Evolutionary conservation across 2,113 vertebrate genomes (phyloP), one percentile per base, ranked within the genome.

Genomic region (Noctilio leporinus): DNA sequence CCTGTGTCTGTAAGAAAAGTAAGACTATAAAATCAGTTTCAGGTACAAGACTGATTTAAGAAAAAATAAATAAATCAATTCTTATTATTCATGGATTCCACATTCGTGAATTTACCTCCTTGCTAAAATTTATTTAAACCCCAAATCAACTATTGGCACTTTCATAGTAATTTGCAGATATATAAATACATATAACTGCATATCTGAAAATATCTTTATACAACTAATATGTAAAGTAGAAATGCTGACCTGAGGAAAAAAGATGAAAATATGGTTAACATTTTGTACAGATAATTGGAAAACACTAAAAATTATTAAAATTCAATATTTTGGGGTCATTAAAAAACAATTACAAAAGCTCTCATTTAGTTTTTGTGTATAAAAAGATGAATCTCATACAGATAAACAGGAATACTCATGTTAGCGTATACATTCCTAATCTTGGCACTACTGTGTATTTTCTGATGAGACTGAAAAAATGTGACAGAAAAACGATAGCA

Each of bases 1-100:
- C 99, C 95, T 99, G 99, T 73, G 99, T 99, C 99, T 99, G 93
- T 38, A 96, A 93, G 83, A 95, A 70, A 89, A 72, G 2, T 55
- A 92, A 90, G 93, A 94, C 7, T 78, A 84, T 76, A 87, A 92
- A 89, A 89, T 86, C 67, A 85, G 43, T 59, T 77, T 14, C 40
- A 35, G 45, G 35, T 47, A 81, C 22, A 90, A 30, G 47, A 47
- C 3, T 62, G 3, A 53, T 91, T 78, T 33, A 24, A 30, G 40
- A 45, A 91, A 30, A 88, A 90, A 43, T 3, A n/a, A 64, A 64
- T 20, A 47, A 62, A 62, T 20, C 4, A 12, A 76, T 55, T 76
- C n/a, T 81, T 30, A 85, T 22, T 70, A 70, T 65, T 88, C 15
- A 72, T 3, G 10, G 10, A 76, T 72, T 57, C 33, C 35, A 16